Evolutionary conservation across 2,113 vertebrate species (phyloP).

Genomic region (Podarcis cretensis): DNA sequence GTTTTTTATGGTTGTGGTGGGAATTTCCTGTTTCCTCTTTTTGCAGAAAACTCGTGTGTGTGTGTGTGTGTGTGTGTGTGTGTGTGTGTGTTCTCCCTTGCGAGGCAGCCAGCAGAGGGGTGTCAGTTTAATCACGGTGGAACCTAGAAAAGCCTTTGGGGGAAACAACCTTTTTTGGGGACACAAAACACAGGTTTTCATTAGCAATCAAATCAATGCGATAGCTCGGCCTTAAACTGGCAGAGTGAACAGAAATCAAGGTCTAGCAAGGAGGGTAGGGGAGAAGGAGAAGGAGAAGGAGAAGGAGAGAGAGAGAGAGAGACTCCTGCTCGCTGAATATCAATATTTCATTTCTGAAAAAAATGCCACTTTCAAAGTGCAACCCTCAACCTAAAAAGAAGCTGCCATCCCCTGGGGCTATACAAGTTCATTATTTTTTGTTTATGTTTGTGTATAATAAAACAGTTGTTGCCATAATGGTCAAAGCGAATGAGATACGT

Average conservation of each 20-base stretch:
- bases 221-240: conserved; percentile 3
- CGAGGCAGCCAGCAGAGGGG: neutral
- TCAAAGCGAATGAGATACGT: neutral
- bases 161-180: conserved; percentile 18
- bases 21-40: neutral
- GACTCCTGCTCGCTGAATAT: neutral
- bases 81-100: neutral
- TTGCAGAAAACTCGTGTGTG: neutral
- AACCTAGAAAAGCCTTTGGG: conserved; percentile 3
- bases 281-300: too few species aligned
- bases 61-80: neutral
- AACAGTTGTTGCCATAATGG: neutral
- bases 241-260: conserved; percentile 22
- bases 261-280: neutral
- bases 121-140: neutral
- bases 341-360: neutral
- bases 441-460: neutral
- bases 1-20: neutral
- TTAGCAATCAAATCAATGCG: conserved; percentile 23
- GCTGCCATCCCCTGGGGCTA: neutral
- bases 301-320: too few species aligned
- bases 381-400: neutral
- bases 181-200: conserved; percentile 16
- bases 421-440: neutral
- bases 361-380: neutral